Base-by-base conservation (phyloP, 2,797 vertebrate species). In the Galago senegalensis region DNA sequence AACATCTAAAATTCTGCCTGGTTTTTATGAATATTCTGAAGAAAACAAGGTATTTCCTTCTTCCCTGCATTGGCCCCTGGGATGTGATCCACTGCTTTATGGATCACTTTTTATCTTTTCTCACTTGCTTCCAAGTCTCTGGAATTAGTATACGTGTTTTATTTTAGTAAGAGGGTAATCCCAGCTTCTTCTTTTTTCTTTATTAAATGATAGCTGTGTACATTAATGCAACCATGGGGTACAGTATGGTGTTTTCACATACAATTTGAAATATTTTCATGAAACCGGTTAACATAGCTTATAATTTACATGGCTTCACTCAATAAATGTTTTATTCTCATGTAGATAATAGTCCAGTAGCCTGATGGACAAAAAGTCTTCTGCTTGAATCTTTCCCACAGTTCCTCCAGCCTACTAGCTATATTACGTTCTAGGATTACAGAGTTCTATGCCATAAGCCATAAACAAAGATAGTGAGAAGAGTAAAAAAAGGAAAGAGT, bases 11-110 rank as follows among this genome's bases (percentile, higher is more conserved):
- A 43, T 3, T 14, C 27, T 53, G 10, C 91, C 1, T 79, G 77
- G 49, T 40, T 60, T 11, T 75, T 67, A 81, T 56, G 56, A 63
- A 70, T 77, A 87, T 87, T 93, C 87, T 94, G n/a, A 75, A 61
- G 40, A 70, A 90, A 93, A 77, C 25, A 72, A 87, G 49, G 40
- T 72, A 21, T 34, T 75, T 43, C 27, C 81, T 49, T 82, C 16
- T 72, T 70, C 65, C 70, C 10, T 58, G 58, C 58, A 37, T 37
- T 85, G 4, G 60, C 13, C 72, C 11, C 18, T 60, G 43, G 63
- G 63, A 81, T 87, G 94, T 83, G 11, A 27, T 5, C 0, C 7
- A 14, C 18, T 60, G 29, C 20, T 53, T 77, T 93, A 79, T 65
- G 5, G 31, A 40, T 5, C 40, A 5, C 5, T 63, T 40, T 65